phyloP scores from a whole-genome alignment of 1,140 invertebrate species.

The Drosophila repletoides region DNA sequence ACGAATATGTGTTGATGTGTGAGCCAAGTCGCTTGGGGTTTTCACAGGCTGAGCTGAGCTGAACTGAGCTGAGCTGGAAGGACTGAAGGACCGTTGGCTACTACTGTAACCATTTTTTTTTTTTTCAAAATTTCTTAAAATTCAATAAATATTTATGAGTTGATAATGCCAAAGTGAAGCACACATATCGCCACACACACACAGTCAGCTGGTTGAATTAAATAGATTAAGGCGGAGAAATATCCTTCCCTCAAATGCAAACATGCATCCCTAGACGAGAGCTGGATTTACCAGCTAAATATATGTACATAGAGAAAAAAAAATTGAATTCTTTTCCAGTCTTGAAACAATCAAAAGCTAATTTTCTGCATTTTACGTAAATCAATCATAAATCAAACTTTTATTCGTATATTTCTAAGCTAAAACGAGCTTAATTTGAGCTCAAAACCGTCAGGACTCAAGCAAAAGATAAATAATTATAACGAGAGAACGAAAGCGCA shows the following conservation, averaged over 20 bases:
- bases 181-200: conserved; percentile 25
- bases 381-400: too few relatives aligned
- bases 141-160: conserved; percentile 82
- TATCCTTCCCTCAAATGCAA: conserved; percentile 51
- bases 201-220: conserved; percentile 64
- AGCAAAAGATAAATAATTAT: too few relatives aligned
- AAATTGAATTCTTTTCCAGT: too few relatives aligned
- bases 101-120: conserved; percentile 45
- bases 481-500: too few relatives aligned
- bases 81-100: conserved; percentile 26
- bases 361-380: too few relatives aligned
- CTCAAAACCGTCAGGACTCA: too few relatives aligned
- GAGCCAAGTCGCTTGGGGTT: conserved; percentile 14
- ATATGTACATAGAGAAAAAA: too few relatives aligned
- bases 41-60: background rate
- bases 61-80: background rate
- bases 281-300: background rate
- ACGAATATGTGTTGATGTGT: conserved; percentile 43
- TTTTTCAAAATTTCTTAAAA: conserved; percentile 79
- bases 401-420: too few relatives aligned
- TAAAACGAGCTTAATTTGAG: too few relatives aligned
- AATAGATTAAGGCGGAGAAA: conserved; percentile 59
- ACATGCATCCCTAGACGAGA: conserved; percentile 39
- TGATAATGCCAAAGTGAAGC: conserved; percentile 65
- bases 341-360: too few relatives aligned